Base-by-base conservation (phyloP, 2,888 invertebrate genomes). In the Argyra leucocephala region DNA sequence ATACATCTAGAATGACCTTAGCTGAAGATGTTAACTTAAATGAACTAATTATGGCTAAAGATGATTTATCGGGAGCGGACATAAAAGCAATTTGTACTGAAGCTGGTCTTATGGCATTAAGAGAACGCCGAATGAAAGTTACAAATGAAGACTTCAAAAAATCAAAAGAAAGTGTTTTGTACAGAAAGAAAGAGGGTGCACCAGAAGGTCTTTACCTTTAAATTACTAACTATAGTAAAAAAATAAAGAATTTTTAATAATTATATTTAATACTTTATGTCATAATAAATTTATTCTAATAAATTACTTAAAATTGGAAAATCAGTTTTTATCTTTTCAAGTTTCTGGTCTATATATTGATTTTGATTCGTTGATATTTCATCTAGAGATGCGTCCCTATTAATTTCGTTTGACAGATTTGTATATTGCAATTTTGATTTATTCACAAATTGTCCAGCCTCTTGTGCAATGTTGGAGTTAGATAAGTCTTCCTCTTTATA, bases 81-180 rank as follows among this genome's bases (percentile, higher is more conserved):
- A 95, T 95, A 71, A 95, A 95, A 84, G 99, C 99, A 21, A 98
- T 99, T 79, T 99, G 99, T 80, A 99, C 99, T 10, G 99, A 99
- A 83, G 99, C 97, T 65, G 99, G 99, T 69, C 82, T 99, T 65
- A 93, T 99, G 90, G 99, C 99, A 5, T 81, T 99, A 63, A 84
- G 99, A 69, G 99, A 99, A 80, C 87, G 99, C 65, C 87, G 99
- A 72, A 99, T 99, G 99, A 98, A 97, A 81, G 99, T 99, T 37
- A 99, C 96, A 68, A 97, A 96, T 82, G 98, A 99, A 80, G 99
- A 99, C 81, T 99, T 99, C 80, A 93, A 94, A 79, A 99, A 99
- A 79, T 96, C 98, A 0, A 99, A 99, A 81, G 99, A 99, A 79
- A 99, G 96, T 81, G 98, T 99, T 31, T 83, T 99, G 63, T 99